phyloP scores from a whole-genome alignment of 2,888 invertebrate genomes.

The Agrochola macilenta region DNA sequence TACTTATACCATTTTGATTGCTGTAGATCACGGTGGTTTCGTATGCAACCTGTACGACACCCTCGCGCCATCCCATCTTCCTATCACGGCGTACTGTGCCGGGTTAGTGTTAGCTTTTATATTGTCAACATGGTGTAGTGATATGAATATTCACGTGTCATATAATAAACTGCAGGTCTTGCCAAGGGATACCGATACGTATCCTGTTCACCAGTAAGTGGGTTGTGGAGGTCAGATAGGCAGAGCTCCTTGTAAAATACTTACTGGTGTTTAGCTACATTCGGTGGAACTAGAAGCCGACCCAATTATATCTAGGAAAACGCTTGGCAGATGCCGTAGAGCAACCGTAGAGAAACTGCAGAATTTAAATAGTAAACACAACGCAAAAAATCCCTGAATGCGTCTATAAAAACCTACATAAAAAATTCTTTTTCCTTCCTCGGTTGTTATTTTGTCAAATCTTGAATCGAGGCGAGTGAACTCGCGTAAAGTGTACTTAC shows the following conservation, averaged over 20 bases:
- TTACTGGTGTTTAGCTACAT: neutral
- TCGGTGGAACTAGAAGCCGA: too few species aligned
- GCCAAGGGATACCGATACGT: too few species aligned
- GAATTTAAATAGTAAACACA: neutral
- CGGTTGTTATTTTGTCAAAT: conserved; percentile 31
- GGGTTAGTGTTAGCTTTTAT: too few species aligned
- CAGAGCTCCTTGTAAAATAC: neutral
- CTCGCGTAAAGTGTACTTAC: conserved; percentile 25
- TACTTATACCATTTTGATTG: neutral
- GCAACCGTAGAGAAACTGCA: neutral
- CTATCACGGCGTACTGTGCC: too few species aligned
- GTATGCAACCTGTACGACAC: too few species aligned
- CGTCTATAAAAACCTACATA: neutral
- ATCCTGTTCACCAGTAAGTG: neutral
- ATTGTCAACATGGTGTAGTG: too few species aligned
- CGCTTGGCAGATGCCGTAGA: neutral
- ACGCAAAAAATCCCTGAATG: neutral
- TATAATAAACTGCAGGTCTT: too few species aligned
- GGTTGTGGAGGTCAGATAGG: neutral
- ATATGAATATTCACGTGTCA: too few species aligned
- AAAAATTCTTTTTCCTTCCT: neutral
- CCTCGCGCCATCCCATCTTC: too few species aligned
- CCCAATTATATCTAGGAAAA: neutral
- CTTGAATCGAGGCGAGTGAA: conserved; percentile 18
- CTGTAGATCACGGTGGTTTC: too few species aligned